phyloP scores from a whole-genome alignment of 1,140 invertebrate genomes.

The Berghia stephanieae region DNA sequence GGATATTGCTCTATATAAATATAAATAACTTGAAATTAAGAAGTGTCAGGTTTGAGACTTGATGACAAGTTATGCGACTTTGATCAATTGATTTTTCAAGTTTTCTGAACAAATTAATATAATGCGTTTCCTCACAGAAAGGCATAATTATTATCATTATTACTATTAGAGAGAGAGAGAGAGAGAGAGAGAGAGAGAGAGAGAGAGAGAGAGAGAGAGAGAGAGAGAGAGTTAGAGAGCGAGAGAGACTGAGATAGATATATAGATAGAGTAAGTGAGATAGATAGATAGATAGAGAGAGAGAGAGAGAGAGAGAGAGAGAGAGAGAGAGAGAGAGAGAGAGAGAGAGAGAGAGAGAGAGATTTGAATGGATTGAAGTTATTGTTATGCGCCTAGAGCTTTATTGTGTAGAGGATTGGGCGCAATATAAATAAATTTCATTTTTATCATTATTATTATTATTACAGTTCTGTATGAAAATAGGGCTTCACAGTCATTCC shows the following conservation, averaged over 20 bases:
- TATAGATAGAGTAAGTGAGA: neutral
- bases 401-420: no score
- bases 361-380: neutral
- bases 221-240: neutral
- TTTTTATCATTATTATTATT: no score
- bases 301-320: constrained; percentile 22
- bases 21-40: constrained; percentile 3
- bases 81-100: no score
- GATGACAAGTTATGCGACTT: no score
- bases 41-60: no score
- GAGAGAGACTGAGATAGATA: neutral
- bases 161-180: constrained; percentile 28
- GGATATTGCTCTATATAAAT: neutral
- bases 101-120: no score
- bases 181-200: constrained; percentile 18
- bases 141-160: no score
- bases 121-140: no score
- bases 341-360: constrained; percentile 13
- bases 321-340: constrained; percentile 26
- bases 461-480: no score
- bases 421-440: no score
- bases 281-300: constrained; percentile 8
- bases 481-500: no score
- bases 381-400: no score
- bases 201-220: constrained; percentile 23